Evolutionary conservation across 2,888 invertebrate species (phyloP), one percentile per base, ranked within the genome.

Genomic region (Phymatocera aterrima): DNA sequence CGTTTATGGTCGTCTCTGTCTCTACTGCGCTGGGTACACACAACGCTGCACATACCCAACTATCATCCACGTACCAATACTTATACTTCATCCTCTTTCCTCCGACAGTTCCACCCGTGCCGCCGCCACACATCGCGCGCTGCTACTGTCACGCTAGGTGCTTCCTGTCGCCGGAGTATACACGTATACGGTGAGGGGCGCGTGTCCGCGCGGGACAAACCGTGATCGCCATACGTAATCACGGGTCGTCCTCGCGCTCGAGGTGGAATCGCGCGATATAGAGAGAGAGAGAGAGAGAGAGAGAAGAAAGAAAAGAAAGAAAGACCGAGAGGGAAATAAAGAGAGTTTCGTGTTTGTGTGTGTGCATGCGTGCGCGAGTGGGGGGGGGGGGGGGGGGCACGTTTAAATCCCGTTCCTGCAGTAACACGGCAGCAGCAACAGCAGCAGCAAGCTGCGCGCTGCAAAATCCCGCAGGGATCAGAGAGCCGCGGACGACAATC

Each of bases 141-240:
- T 57, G 75, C 60, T 48, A 60, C 57, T 88, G 89, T 89, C 88
- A 89, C 87, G 88, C 89, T 89, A 89, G 89, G 89, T 87, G 88
- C 88, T 88, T 88, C 89, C 89, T 89, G 89, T 88, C 87, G 85
- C 84, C 85, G 87, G 85, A 40, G 65, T 46, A 46, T 46, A 46
- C 34, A 24, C 68, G 68, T 12, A n/a, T 48, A 46, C 15, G 28
- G 57, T 24, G 54, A 60, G 75, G 75, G 75, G 75, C 78, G 61
- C 75, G 80, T 78, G 77, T 78, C 78, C 79, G 79, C 81, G 87
- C 86, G 86, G 86, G 85, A 88, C 87, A 88, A 28, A 88, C 87
- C 89, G 88, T 88, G 89, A 88, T 88, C 87, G 88, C 88, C 87
- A 88, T 89, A 88, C 87, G 89, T 88, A 89, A 89, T 88, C 87